Conservation (phyloP, 2,113 vertebrate species). For the Prionailurus bengalensis region DNA sequence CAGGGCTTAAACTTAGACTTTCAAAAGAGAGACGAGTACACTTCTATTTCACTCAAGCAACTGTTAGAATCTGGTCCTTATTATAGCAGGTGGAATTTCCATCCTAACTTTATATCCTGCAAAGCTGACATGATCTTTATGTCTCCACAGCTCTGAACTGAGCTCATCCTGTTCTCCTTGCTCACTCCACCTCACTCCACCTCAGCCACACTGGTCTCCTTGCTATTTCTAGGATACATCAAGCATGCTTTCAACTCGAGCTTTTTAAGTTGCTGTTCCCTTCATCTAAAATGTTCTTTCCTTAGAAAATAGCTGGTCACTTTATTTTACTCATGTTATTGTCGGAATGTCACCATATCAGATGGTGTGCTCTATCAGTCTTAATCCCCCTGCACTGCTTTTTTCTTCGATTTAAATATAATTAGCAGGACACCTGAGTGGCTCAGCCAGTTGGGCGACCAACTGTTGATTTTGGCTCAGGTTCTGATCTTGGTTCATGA, state of each 20-base stretch:
- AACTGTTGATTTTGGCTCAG: too few species aligned
- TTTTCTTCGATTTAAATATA: not conserved
- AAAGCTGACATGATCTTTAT: not conserved
- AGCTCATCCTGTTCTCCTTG: rapidly evolving
- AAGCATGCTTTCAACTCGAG: not conserved
- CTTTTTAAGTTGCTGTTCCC: not conserved
- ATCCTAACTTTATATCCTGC: not conserved
- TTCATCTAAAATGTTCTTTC: not conserved
- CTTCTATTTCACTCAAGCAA: not conserved
- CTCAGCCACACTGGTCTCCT: not conserved
- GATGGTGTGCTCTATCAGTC: not conserved
- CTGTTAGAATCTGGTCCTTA: not conserved
- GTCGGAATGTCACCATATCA: not conserved
- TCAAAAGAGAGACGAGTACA: not conserved
- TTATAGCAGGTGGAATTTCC: not conserved
- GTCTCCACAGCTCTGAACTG: not conserved
- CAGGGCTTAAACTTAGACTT: not conserved
- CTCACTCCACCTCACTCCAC: not conserved
- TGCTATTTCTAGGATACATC: not conserved
- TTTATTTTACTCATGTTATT: not conserved
- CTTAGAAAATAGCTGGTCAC: not conserved
- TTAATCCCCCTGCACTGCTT: not conserved
- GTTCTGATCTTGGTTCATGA: too few species aligned
- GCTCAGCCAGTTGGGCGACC: too few species aligned
- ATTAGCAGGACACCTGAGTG: not conserved